phyloP scores from a whole-genome alignment of 2,888 invertebrate genomes.

The Bedellia somnulentella region DNA sequence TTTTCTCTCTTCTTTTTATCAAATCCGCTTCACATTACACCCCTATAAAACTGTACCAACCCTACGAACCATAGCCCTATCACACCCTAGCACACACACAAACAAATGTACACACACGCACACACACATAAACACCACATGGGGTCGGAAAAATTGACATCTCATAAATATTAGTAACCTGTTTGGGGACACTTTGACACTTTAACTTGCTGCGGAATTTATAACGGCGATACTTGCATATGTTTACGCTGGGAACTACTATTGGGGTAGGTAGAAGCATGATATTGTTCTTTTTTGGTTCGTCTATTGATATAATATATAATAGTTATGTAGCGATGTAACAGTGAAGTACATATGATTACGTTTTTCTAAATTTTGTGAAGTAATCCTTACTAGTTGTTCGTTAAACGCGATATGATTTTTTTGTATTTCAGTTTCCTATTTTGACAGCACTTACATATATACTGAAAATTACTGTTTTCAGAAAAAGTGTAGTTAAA shows the following conservation, averaged over 20 bases:
- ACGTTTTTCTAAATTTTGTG: background rate
- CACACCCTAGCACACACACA: slow-evolving; percentile 39
- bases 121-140: slow-evolving; percentile 12
- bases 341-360: background rate
- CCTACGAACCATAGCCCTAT: too few species aligned
- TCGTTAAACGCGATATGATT: too few species aligned
- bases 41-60: slow-evolving; percentile 31
- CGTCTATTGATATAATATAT: background rate
- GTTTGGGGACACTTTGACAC: slow-evolving; percentile 38
- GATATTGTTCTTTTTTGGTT: background rate
- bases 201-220: too few species aligned
- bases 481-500: too few species aligned
- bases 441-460: too few species aligned
- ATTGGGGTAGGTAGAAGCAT: background rate
- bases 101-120: slow-evolving; percentile 13
- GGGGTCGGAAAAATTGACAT: slow-evolving; percentile 28
- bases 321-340: background rate
- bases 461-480: too few species aligned
- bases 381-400: too few species aligned
- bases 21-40: slow-evolving; percentile 13
- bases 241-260: background rate
- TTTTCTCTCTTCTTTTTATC: background rate
- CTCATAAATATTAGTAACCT: slow-evolving; percentile 52
- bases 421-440: too few species aligned
- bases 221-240: too few species aligned